phyloP scores from a whole-genome alignment of 2,888 invertebrate genomes.

The Nephrotoma appendiculata region DNA sequence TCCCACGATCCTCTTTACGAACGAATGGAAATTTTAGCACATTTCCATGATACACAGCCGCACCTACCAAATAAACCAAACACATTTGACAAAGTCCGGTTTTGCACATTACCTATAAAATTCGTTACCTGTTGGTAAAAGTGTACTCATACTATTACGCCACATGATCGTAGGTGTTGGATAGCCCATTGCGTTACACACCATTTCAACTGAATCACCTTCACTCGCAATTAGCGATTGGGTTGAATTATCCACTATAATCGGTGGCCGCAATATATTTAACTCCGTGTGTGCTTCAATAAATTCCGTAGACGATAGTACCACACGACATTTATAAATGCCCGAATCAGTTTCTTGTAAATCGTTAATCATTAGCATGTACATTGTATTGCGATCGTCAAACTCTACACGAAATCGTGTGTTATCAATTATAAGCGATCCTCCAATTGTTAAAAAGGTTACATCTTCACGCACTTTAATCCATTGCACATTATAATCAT shows the following conservation, averaged over 20 bases:
- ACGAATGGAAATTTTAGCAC: constrained; percentile 60
- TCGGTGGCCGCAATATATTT: constrained; percentile 76
- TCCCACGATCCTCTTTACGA: constrained; percentile 79
- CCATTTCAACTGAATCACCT: constrained; percentile 51
- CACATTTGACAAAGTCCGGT: background rate
- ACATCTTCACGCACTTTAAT: constrained; percentile 49
- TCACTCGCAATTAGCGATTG: constrained; percentile 43
- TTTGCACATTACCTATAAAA: background rate
- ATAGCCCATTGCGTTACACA: constrained; percentile 79
- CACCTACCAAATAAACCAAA: background rate
- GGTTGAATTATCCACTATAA: constrained; percentile 87
- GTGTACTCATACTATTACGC: constrained; percentile 86
- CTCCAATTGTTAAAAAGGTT: constrained; percentile 70
- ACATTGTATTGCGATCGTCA: constrained; percentile 66
- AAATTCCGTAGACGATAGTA: constrained; percentile 66
- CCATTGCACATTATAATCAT: constrained; percentile 80
- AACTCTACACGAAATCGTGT: constrained; percentile 69
- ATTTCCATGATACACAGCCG: constrained; percentile 51
- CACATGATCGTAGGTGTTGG: constrained; percentile 75
- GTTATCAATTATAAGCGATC: constrained; percentile 71
- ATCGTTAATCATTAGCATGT: constrained; percentile 73
- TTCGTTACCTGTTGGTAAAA: constrained; percentile 63
- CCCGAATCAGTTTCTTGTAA: constrained; percentile 90
- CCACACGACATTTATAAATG: constrained; percentile 72
- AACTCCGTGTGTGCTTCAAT: constrained; percentile 73